Evolutionary conservation across 2,888 invertebrate species (phyloP).

Genomic region (Prenolepis imparis): DNA sequence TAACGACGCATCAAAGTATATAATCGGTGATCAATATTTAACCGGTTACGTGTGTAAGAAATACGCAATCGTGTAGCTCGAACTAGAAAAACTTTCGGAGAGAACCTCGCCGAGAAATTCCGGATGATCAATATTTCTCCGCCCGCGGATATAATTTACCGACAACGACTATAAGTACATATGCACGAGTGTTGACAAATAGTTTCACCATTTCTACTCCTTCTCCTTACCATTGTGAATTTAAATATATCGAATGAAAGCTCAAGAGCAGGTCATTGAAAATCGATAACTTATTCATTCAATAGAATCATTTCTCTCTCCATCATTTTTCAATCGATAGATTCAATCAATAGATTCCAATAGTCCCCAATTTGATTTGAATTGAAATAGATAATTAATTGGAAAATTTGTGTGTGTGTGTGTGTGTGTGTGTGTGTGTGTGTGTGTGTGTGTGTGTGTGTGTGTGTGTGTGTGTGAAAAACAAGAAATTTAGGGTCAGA

Average conservation of each 20-base stretch:
- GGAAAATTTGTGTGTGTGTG: no score
- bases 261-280: not conserved
- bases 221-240: not conserved
- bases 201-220: constrained; percentile 68
- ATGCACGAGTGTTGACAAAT: constrained; percentile 80
- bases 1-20: constrained; percentile 26
- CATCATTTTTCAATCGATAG: not conserved
- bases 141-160: constrained; percentile 76
- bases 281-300: not conserved
- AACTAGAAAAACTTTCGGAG: constrained; percentile 23
- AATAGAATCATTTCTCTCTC: not conserved
- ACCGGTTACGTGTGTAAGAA: constrained; percentile 44
- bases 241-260: not conserved
- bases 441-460: no score
- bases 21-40: constrained; percentile 77
- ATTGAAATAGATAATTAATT: not conserved
- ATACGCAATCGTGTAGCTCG: constrained; percentile 22
- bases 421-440: no score
- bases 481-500: no score
- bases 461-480: no score
- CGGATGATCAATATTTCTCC: constrained; percentile 76
- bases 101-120: constrained; percentile 56
- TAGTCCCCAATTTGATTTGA: not conserved
- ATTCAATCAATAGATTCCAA: no score
- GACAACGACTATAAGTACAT: constrained; percentile 74